Conservation (phyloP, 1,140 invertebrate genomes). For the Diuraphis noxia region DNA sequence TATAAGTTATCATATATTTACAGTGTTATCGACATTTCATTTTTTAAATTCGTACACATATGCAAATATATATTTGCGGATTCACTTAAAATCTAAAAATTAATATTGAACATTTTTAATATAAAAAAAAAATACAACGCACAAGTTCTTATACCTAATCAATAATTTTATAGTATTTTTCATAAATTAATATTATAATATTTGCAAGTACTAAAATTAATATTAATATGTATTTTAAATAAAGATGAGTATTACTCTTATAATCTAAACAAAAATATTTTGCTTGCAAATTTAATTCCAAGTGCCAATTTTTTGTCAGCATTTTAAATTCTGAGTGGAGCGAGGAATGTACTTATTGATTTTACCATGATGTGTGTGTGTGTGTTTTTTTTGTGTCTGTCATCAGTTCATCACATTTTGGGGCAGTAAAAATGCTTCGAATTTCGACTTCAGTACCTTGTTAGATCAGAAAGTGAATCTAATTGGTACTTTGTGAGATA, state of each 20-base stretch:
- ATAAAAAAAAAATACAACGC: not conserved
- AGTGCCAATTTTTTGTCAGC: not conserved
- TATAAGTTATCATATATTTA: not conserved
- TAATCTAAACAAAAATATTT: not conserved
- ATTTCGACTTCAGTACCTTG: no score
- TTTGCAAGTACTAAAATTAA: no score
- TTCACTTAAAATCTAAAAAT: not conserved
- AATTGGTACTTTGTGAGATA: no score
- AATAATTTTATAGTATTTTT: not conserved
- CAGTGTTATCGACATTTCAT: not conserved
- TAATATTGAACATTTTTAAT: not conserved
- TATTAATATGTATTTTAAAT: no score
- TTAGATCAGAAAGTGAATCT: no score
- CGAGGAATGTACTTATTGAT: no score
- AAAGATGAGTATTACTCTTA: not conserved
- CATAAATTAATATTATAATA: not conserved
- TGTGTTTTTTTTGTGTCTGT: no score
- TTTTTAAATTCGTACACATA: not conserved
- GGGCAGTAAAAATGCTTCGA: no score
- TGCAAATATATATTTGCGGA: not conserved
- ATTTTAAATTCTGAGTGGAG: no score
- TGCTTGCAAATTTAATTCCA: not conserved
- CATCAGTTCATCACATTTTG: no score
- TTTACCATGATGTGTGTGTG: no score
- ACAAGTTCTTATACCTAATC: not conserved